Conservation (phyloP, 2,888 invertebrate species). For the Bruchidius siliquastri region DNA sequence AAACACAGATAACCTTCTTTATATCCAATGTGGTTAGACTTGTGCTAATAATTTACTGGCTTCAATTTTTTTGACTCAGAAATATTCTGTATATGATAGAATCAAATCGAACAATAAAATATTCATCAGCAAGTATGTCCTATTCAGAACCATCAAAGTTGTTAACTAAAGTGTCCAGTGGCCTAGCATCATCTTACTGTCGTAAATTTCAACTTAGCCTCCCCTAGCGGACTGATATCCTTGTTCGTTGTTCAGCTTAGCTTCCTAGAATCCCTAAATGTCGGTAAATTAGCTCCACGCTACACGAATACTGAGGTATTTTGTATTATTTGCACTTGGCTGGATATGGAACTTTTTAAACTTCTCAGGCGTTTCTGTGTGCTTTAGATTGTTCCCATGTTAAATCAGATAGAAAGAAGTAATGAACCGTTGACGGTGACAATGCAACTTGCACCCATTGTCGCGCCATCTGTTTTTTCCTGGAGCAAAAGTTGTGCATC, state of each 20-base stretch:
- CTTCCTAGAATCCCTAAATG: not conserved
- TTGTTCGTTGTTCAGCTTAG: not conserved
- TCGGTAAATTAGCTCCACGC: not conserved
- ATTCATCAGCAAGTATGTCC: too few relatives aligned
- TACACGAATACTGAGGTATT: slow-evolving; percentile 1
- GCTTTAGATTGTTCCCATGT: slow-evolving; percentile 12
- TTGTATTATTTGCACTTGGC: slow-evolving; percentile 11
- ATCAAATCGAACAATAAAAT: too few relatives aligned
- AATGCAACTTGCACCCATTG: slow-evolving; percentile 10
- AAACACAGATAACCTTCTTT: too few relatives aligned
- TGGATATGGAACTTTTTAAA: slow-evolving; percentile 13
- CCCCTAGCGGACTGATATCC: not conserved
- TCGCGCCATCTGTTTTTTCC: not conserved
- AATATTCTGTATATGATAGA: too few relatives aligned
- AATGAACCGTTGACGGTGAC: slow-evolving; percentile 13
- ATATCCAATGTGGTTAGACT: too few relatives aligned
- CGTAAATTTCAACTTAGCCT: not conserved
- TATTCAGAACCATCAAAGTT: not conserved
- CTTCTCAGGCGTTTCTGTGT: slow-evolving; percentile 9
- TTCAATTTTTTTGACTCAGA: too few relatives aligned
- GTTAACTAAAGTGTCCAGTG: not conserved
- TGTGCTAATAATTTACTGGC: too few relatives aligned
- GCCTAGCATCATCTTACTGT: not conserved
- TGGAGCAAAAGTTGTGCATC: not conserved
- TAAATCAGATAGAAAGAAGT: slow-evolving; percentile 14